A percentile compares a stretch with the other conserved stretches of the same genome.
Conservation (phyloP, 2,113 vertebrate species). For the Scartelaos histophorus region DNA sequence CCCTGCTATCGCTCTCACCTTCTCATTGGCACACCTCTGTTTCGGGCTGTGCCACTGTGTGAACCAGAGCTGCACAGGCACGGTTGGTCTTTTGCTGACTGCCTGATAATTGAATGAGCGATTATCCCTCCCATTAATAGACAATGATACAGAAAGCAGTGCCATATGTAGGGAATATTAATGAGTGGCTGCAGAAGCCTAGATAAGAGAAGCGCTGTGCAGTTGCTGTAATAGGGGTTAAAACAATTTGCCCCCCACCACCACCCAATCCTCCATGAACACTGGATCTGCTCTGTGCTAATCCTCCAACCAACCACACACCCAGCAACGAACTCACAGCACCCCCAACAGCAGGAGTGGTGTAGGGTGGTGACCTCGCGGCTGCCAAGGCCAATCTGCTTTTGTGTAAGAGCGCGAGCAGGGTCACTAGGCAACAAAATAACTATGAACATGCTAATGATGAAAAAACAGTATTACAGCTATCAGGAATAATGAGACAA, state of each 20-base stretch:
- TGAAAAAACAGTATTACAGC: constrained; percentile 44
- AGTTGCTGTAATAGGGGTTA: constrained; percentile 79
- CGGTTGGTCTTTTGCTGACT: constrained; percentile 87
- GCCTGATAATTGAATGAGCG: constrained; percentile 97
- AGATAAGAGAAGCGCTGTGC: constrained; percentile 90
- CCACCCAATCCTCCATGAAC: constrained; percentile 19
- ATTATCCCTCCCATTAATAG: constrained; percentile 98
- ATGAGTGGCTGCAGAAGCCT: constrained; percentile 93
- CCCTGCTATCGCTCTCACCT: constrained; percentile 76
- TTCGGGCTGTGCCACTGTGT: constrained; percentile 64
- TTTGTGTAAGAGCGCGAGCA: constrained; percentile 44
- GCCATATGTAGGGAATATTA: constrained; percentile 97
- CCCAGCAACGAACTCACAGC: constrained; percentile 33
- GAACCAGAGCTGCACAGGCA: constrained; percentile 61
- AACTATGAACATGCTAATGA: constrained; percentile 49
- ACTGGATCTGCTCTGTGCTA: constrained; percentile 43
- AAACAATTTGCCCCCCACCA: constrained; percentile 74
- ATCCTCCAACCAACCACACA: constrained; percentile 55
- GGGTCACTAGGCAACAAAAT: constrained; percentile 52
- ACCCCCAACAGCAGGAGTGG: constrained; percentile 43
- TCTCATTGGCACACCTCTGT: constrained; percentile 68
- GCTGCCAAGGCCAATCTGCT: constrained; percentile 44
- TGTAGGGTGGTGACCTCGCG: constrained; percentile 57
- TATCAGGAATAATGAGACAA: constrained; percentile 18
- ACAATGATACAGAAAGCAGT: constrained; percentile 92